Percentiles rank a stretch among this genome's conserved stretches.
phyloP scores from a whole-genome alignment of 2,113 vertebrate species.

The Lophotis ruficrista region DNA sequence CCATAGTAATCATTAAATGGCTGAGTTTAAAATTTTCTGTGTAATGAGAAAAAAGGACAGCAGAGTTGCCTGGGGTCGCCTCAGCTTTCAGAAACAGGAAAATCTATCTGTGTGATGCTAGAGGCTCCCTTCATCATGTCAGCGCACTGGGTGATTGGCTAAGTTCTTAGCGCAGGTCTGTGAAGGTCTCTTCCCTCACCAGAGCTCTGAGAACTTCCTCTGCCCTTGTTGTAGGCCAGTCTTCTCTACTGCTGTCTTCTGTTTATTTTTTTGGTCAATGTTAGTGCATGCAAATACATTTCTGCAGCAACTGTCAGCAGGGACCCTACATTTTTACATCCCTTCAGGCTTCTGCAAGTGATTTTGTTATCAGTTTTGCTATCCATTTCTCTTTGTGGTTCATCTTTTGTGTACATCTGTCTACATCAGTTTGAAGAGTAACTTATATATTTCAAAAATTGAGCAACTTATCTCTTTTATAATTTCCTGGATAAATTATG shows the following conservation, averaged over 20 bases:
- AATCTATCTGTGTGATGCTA: background rate
- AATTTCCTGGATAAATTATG: background rate
- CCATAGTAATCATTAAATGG: background rate
- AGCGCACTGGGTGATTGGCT: fast-evolving
- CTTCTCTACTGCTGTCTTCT: background rate
- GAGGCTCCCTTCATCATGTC: background rate
- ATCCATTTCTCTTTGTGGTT: background rate
- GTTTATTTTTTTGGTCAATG: background rate
- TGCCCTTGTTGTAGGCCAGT: background rate
- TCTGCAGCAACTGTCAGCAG: background rate
- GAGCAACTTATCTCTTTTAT: background rate
- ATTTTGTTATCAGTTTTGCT: background rate
- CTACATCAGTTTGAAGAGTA: background rate
- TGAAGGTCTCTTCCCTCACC: background rate
- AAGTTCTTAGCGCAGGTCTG: background rate
- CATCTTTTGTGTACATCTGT: background rate
- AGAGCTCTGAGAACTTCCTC: background rate
- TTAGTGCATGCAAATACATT: background rate
- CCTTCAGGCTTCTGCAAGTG: background rate
- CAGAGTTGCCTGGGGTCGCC: background rate
- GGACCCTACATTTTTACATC: background rate
- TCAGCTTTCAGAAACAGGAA: background rate
- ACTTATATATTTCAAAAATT: background rate
- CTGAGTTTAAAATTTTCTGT: background rate
- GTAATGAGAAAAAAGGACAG: background rate